phyloP scores from a whole-genome alignment of 2,113 vertebrate genomes.

The Lasiurus cinereus region DNA sequence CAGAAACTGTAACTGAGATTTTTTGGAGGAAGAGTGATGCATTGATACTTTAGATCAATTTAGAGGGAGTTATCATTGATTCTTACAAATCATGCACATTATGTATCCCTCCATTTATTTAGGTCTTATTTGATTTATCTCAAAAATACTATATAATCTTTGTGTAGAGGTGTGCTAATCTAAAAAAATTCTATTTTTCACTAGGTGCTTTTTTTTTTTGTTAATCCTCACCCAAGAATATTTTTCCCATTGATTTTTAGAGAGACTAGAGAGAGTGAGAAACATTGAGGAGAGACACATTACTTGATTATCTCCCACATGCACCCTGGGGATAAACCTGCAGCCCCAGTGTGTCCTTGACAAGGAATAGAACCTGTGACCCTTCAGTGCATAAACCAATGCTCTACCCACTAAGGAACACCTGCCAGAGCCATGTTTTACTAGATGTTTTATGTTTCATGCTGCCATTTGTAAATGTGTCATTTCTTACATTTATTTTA shows the following conservation, averaged over 20 bases:
- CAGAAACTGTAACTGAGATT: background rate
- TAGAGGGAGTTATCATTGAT: background rate
- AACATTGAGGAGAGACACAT: too few relatives aligned
- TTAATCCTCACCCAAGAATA: too few relatives aligned
- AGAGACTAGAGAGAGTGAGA: too few relatives aligned
- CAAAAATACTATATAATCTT: background rate
- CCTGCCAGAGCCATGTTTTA: background rate
- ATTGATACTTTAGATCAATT: background rate
- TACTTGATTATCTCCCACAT: too few relatives aligned
- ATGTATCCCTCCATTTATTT: background rate
- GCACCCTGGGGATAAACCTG: too few relatives aligned
- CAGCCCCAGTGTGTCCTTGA: too few relatives aligned
- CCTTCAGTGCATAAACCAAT: too few relatives aligned
- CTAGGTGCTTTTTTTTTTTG: too few relatives aligned
- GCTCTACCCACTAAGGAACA: too few relatives aligned
- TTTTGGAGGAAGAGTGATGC: background rate
- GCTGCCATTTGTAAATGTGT: background rate
- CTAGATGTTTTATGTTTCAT: background rate
- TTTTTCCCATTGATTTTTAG: too few relatives aligned
- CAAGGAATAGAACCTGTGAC: too few relatives aligned
- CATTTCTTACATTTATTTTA: constrained; percentile 31
- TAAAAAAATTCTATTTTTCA: constrained; percentile 33
- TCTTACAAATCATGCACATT: background rate
- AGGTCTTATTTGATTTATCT: constrained; percentile 15
- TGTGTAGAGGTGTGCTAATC: background rate